Conservation (phyloP, 2,113 vertebrate genomes). For the Trematomus loennbergii region DNA sequence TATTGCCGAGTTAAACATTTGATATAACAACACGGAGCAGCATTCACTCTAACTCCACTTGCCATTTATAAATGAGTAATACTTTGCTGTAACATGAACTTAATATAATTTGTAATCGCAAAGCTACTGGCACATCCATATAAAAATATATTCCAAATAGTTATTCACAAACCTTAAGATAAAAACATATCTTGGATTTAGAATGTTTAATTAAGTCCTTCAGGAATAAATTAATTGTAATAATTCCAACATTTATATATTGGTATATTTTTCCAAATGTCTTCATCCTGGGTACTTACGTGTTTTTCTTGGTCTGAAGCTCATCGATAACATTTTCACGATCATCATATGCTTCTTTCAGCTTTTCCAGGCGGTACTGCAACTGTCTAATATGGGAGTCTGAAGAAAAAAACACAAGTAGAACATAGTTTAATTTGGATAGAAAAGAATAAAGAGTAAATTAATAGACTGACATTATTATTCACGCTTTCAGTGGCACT, state of each 20-base stretch:
- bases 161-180: neutral
- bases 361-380: slow-evolving; percentile 88
- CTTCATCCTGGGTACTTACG: slow-evolving; percentile 68
- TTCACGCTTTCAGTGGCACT: neutral
- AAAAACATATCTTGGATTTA: neutral
- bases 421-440: neutral
- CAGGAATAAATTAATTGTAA: neutral
- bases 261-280: neutral
- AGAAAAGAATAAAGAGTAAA: neutral
- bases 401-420: neutral
- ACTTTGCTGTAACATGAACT: neutral
- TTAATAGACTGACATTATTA: neutral
- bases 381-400: slow-evolving; percentile 85
- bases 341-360: slow-evolving; percentile 83
- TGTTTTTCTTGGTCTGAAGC: slow-evolving; percentile 86
- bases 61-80: neutral
- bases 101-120: neutral
- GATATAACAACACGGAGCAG: neutral
- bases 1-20: neutral
- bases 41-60: neutral
- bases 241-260: neutral
- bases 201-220: neutral
- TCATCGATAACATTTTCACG: slow-evolving; percentile 83
- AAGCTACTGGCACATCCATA: neutral
- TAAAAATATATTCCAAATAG: no score